Conservation (phyloP, 2,113 vertebrate genomes). For the Poeciliopsis turrubarensis region DNA sequence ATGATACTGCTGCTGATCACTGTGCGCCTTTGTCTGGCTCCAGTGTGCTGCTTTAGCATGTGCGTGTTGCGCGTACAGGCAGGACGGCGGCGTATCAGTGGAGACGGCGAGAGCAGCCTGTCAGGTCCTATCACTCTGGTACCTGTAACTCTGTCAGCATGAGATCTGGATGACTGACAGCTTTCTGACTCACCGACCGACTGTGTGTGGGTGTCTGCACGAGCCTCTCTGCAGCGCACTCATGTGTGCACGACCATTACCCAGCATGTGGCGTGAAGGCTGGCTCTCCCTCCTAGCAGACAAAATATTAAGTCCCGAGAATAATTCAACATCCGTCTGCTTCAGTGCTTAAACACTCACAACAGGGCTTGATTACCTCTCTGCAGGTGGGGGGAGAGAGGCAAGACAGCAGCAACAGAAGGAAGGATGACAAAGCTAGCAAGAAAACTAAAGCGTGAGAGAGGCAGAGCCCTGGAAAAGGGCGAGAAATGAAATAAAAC, state of each 20-base stretch:
- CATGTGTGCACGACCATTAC: conserved; percentile 27
- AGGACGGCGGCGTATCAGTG: conserved; percentile 29
- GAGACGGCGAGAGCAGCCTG: conserved; percentile 25
- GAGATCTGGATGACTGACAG: conserved; percentile 49
- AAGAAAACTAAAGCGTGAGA: conserved; percentile 10
- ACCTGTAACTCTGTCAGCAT: conserved; percentile 65
- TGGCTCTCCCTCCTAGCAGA: conserved; percentile 37
- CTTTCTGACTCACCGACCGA: conserved; percentile 47
- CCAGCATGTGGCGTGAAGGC: conserved; percentile 41
- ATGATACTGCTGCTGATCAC: conserved; percentile 18
- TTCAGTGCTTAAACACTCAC: conserved; percentile 71
- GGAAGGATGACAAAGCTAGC: conserved; percentile 54
- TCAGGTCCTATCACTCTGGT: conserved; percentile 50
- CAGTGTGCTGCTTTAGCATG: background rate
- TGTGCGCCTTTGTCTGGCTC: conserved; percentile 10
- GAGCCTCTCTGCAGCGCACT: conserved; percentile 2
- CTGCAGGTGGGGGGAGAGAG: conserved; percentile 48
- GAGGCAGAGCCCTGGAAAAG: conserved; percentile 15
- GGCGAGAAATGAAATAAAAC: conserved; percentile 44
- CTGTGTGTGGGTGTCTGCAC: conserved; percentile 22
- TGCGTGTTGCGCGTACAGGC: background rate
- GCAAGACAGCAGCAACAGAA: conserved; percentile 55
- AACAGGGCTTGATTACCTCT: conserved; percentile 74
- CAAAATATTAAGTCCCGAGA: conserved; percentile 58
- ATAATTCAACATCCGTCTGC: conserved; percentile 61